Conservation (phyloP, 2,113 vertebrate species). For the Spilogale gracilis region DNA sequence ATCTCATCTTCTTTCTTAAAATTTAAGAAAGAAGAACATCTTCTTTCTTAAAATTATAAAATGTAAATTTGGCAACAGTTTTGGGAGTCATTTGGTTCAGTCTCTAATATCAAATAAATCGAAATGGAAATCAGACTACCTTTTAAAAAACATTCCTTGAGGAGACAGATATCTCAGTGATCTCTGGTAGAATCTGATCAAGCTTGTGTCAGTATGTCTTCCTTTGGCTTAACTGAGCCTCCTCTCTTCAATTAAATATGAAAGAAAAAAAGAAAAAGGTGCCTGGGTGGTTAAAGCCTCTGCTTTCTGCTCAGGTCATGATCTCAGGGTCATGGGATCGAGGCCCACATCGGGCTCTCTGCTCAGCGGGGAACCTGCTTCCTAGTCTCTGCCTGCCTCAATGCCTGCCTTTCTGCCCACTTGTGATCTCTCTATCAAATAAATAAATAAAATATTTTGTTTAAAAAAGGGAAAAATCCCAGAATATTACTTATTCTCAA, state of each 20-base stretch:
- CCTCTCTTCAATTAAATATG: constrained; percentile 42
- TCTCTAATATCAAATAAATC: constrained; percentile 23
- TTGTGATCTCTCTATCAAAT: too few species aligned
- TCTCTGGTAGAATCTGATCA: constrained; percentile 7
- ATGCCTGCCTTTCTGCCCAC: too few species aligned
- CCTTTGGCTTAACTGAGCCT: neutral
- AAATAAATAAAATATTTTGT: too few species aligned
- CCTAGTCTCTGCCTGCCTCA: too few species aligned
- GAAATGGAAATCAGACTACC: constrained; percentile 4
- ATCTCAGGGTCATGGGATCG: too few species aligned
- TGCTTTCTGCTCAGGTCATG: too few species aligned
- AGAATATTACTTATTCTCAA: constrained; percentile 7
- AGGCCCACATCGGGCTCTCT: too few species aligned
- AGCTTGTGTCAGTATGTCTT: neutral
- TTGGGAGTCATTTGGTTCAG: neutral
- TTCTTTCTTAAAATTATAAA: neutral
- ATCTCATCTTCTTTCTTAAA: neutral
- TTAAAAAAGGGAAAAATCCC: too few species aligned
- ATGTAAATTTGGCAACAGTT: neutral
- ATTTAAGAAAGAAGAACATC: neutral
- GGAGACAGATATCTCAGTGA: neutral
- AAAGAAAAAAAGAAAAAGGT: neutral
- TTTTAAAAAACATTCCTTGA: neutral
- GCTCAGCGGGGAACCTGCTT: too few species aligned
- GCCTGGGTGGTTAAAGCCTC: too few species aligned